Conservation (phyloP, 2,113 vertebrate genomes). For the Gasterosteus nipponicus region DNA sequence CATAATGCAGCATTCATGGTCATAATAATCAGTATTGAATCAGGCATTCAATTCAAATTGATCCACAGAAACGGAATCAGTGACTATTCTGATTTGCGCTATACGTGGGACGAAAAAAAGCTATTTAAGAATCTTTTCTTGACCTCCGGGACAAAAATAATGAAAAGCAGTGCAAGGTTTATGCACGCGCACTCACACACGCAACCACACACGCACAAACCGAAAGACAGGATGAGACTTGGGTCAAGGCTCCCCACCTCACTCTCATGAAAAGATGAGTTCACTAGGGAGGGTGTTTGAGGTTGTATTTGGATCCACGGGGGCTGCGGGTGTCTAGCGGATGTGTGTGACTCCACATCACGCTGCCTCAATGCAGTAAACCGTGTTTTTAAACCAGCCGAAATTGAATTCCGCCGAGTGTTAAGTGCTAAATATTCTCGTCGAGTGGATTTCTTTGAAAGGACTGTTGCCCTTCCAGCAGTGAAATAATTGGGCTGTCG, state of each 20-base stretch:
- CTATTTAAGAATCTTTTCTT: background rate
- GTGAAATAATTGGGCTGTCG: slow-evolving; percentile 70
- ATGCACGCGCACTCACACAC: background rate
- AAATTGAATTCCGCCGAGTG: slow-evolving; percentile 45
- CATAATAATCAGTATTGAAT: background rate
- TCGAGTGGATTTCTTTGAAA: slow-evolving; percentile 53
- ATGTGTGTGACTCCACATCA: background rate
- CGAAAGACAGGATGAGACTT: background rate
- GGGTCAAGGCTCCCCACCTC: background rate
- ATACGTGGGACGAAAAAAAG: background rate
- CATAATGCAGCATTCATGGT: background rate
- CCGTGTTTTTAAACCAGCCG: slow-evolving; percentile 28
- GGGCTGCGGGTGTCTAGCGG: background rate
- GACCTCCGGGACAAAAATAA: background rate
- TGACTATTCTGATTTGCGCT: background rate
- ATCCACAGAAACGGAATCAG: background rate
- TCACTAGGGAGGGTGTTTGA: background rate
- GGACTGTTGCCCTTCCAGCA: slow-evolving; percentile 49
- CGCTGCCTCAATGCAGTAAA: background rate
- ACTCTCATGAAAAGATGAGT: background rate
- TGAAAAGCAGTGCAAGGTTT: background rate
- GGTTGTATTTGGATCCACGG: background rate
- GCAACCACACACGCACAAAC: background rate
- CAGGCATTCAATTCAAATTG: background rate
- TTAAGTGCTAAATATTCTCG: slow-evolving; percentile 53